Evolutionary conservation across 64 coral and sea anemone species (phyloP).

Genomic region (Acropora yongei): DNA sequence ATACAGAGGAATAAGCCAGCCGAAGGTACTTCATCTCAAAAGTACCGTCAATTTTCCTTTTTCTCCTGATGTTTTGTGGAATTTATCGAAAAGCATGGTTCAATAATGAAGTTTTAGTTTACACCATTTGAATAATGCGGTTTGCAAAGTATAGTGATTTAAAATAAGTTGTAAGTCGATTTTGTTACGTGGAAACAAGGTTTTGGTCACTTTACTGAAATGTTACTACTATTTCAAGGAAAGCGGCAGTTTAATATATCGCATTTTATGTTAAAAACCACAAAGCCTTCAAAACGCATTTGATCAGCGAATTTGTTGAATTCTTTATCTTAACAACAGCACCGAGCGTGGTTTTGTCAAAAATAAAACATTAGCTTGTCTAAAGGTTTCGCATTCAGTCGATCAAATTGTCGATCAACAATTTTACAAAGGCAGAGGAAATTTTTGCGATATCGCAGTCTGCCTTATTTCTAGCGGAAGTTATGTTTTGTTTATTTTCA

Average conservation of each 20-base stretch:
- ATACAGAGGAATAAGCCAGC: neutral
- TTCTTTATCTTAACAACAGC: conserved; percentile 10
- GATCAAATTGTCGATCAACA: neutral
- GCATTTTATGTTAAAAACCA: neutral
- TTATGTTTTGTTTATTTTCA: neutral
- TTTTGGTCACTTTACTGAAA: neutral
- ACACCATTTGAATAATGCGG: too few relatives aligned
- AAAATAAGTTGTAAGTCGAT: neutral
- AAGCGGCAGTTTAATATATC: neutral
- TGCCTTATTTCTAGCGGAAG: neutral
- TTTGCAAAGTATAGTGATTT: neutral
- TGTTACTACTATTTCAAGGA: too few relatives aligned
- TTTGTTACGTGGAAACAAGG: neutral
- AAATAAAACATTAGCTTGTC: neutral
- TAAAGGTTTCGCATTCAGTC: neutral
- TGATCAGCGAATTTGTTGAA: neutral
- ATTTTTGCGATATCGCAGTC: neutral
- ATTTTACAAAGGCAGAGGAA: neutral
- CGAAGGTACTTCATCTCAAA: neutral
- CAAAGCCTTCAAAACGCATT: neutral
- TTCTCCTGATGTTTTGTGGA: neutral
- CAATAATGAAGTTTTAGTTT: too few relatives aligned
- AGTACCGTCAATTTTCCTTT: neutral
- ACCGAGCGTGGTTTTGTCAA: neutral
- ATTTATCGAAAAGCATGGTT: neutral